A percentile compares a stretch with the other conserved stretches of the same genome.
phyloP scores from a whole-genome alignment of 2,888 invertebrate genomes.

The Heteromyza rotundicornis region DNA sequence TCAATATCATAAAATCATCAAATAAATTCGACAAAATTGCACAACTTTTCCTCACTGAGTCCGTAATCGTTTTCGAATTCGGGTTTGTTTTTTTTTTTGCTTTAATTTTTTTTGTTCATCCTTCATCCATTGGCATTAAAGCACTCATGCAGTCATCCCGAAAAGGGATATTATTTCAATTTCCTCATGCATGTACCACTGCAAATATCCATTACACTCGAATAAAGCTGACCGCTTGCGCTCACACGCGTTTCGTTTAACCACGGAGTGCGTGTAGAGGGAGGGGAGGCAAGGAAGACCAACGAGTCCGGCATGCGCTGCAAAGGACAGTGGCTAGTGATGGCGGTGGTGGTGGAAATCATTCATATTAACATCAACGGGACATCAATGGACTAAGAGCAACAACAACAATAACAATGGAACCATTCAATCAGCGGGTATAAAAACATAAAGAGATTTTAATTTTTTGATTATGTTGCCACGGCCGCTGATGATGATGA shows the following conservation, averaged over 20 bases:
- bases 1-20: too few species aligned
- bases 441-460: constrained; percentile 61
- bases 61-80: constrained; percentile 32
- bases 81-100: constrained; percentile 13
- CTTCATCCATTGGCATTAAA: constrained; percentile 3
- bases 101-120: too few species aligned
- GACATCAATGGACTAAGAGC: constrained; percentile 49
- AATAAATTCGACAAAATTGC: not conserved
- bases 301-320: not conserved
- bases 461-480: constrained; percentile 60
- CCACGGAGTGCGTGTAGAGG: constrained; percentile 30
- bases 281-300: not conserved
- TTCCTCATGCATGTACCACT: constrained; percentile 28
- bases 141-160: constrained; percentile 1
- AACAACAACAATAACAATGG: constrained; percentile 52
- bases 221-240: constrained; percentile 41
- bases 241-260: not conserved
- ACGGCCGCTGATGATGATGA: constrained; percentile 22
- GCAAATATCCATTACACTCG: constrained; percentile 49
- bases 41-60: not conserved
- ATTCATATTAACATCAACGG: constrained; percentile 38
- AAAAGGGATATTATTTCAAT: constrained; percentile 40
- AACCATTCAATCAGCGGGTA: constrained; percentile 57
- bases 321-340: too few species aligned
- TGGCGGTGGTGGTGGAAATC: constrained; percentile 1